A percentile compares a stretch with the other conserved stretches of the same genome.
Evolutionary conservation across 2,797 vertebrate species (phyloP).

Genomic region (Melopsittacus undulatus): DNA sequence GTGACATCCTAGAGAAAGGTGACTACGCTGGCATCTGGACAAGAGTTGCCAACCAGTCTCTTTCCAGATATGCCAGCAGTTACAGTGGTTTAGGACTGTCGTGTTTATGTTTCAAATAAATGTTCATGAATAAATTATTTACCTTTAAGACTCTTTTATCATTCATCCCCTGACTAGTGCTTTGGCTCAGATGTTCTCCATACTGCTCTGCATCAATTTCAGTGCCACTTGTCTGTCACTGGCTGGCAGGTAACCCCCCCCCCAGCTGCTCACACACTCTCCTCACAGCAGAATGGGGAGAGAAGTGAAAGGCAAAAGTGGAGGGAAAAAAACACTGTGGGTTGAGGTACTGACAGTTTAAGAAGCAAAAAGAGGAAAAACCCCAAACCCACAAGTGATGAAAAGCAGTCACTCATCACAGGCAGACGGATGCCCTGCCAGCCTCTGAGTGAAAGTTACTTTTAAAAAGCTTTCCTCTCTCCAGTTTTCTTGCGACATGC

Average conservation of each 20-base stretch:
- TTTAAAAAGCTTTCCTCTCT: background rate
- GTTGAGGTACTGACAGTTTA: background rate
- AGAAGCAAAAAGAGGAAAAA: background rate
- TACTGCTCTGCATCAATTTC: background rate
- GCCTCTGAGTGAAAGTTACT: background rate
- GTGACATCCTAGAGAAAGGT: constrained; percentile 33
- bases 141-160: background rate
- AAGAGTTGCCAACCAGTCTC: background rate
- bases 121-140: background rate
- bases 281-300: background rate
- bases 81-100: background rate
- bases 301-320: background rate
- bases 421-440: background rate
- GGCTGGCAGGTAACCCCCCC: background rate
- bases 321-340: background rate
- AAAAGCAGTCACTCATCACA: background rate
- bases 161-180: background rate
- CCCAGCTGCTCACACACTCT: background rate
- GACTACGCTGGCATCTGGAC: constrained; percentile 51
- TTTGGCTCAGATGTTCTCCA: background rate
- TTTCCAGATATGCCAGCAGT: background rate
- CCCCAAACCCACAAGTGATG: background rate
- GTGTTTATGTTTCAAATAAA: background rate
- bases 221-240: background rate
- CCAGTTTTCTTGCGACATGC: background rate